Evolutionary conservation across 2,888 invertebrate genomes (phyloP).

Genomic region (Yponomeuta sedellus): DNA sequence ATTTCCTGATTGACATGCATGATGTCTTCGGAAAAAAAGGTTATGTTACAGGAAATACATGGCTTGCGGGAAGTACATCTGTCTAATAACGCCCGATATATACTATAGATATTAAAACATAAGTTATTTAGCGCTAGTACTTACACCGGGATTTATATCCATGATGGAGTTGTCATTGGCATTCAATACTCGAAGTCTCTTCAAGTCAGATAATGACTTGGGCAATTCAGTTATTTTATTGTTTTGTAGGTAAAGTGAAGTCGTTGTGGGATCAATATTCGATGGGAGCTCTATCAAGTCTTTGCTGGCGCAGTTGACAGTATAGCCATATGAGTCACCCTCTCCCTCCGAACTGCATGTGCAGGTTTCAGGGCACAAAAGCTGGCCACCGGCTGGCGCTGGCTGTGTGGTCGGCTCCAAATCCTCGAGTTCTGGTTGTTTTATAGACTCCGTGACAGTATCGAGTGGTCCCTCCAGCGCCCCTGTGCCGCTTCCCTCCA

Average conservation of each 20-base stretch:
- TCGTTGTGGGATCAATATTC: slow-evolving; percentile 49
- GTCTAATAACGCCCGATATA: not conserved
- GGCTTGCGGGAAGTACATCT: no score
- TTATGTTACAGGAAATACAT: no score
- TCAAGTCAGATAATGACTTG: slow-evolving; percentile 48
- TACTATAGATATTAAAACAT: not conserved
- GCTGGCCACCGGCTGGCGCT: slow-evolving; percentile 25
- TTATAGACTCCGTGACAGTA: slow-evolving; percentile 28
- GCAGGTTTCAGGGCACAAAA: slow-evolving; percentile 50
- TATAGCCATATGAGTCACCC: slow-evolving; percentile 35
- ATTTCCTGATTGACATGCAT: no score
- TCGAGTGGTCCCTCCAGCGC: slow-evolving; percentile 37
- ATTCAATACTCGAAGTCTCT: slow-evolving; percentile 52
- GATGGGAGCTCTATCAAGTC: slow-evolving; percentile 67
- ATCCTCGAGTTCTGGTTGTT: slow-evolving; percentile 40
- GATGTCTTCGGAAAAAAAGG: no score
- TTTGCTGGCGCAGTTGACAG: slow-evolving; percentile 68
- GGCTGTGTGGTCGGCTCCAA: slow-evolving; percentile 34
- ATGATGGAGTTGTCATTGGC: slow-evolving; percentile 54
- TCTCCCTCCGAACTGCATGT: slow-evolving; percentile 53
- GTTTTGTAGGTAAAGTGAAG: slow-evolving; percentile 54
- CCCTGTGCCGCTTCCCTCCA: slow-evolving; percentile 52
- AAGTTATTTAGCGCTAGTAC: slow-evolving; percentile 24
- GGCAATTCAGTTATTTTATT: slow-evolving; percentile 61
- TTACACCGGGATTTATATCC: slow-evolving; percentile 56